Evolutionary conservation across 1,140 invertebrate species (phyloP).

Genomic region (Temnothorax nylanderi): DNA sequence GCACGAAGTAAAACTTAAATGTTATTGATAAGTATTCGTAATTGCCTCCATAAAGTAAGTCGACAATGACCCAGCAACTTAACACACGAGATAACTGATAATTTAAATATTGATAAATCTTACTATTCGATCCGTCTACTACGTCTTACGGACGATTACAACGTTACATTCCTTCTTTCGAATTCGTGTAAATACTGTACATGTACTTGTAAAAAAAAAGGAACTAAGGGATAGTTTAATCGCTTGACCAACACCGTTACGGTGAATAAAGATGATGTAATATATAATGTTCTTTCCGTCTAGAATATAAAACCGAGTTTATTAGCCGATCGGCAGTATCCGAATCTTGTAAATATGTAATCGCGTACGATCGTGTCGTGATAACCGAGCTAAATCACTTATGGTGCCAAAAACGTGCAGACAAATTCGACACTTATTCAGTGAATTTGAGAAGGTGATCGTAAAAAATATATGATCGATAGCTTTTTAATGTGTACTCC

Average conservation of each 20-base stretch:
- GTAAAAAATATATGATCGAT: conserved; percentile 8
- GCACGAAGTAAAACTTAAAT: conserved; percentile 32
- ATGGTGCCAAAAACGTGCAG: conserved; percentile 46
- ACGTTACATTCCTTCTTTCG: conserved; percentile 22
- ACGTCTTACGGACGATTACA: conserved; percentile 9
- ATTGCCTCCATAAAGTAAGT: conserved; percentile 41
- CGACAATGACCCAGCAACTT: neutral
- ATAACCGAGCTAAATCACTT: conserved; percentile 42
- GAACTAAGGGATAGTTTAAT: conserved; percentile 43
- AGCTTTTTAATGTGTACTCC: neutral
- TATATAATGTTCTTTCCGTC: conserved; percentile 36
- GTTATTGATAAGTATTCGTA: conserved; percentile 39
- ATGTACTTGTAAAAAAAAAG: conserved; percentile 70
- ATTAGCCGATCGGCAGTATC: neutral
- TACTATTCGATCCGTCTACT: conserved; percentile 28
- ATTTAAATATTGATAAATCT: conserved; percentile 50
- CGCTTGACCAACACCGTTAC: conserved; percentile 74
- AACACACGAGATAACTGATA: conserved; percentile 15
- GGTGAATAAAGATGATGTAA: conserved; percentile 46
- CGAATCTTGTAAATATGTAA: conserved; percentile 40
- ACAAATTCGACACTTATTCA: neutral
- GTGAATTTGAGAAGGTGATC: neutral
- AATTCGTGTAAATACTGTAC: conserved; percentile 74
- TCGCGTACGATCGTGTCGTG: conserved; percentile 6
- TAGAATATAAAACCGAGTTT: conserved; percentile 37